Evolutionary conservation across 2,888 invertebrate species (phyloP), one percentile per base, ranked within the genome.

Genomic region (Limnephilus rhombicus): DNA sequence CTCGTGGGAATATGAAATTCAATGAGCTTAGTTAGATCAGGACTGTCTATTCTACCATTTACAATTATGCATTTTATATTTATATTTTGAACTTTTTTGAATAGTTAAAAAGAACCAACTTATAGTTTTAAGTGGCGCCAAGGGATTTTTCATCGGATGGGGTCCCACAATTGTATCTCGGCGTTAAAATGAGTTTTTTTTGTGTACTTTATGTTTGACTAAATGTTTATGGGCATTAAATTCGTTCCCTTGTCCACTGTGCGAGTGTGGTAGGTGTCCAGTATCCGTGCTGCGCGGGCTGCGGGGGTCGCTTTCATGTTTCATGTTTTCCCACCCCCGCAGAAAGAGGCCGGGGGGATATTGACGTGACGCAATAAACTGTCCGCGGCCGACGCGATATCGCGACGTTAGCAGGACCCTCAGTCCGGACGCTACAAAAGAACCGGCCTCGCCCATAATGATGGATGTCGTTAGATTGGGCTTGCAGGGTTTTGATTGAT

Each of bases 291-390:
- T 37, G 5, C 18, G 83, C 29, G 34, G 53, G 68, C 1, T 85
- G 41, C 24, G 34, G 24, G 34, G 37, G 41, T 85, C 34, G 41
- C 41, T 41, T 85, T 31, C 53, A 29, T 31, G 49, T 29, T 87
- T 45, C 45, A 45, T 45, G 45, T 45, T 45, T 86, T 89, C 88
- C 80, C 68, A 49, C 37, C 80, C 86, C 80, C 68, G 12, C 37
- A 34, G 37, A 68, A 53, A 24, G 41, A 80, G 88, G 80, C 80
- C 88, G 24, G 88, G 41, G 80, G 88, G 80, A 80, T 31, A 89
- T 80, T 89, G 68, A 34, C 68, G 88, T 80, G 80, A n/a, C 88
- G 80, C 80, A 89, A 89, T 80, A 34, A 89, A 89, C 88, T 89
- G 88, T 89, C 88, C 88, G 34, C 80, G 80, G 88, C 37, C 41